Conservation (phyloP, 2,113 vertebrate genomes). For the Agapornis roseicollis region DNA sequence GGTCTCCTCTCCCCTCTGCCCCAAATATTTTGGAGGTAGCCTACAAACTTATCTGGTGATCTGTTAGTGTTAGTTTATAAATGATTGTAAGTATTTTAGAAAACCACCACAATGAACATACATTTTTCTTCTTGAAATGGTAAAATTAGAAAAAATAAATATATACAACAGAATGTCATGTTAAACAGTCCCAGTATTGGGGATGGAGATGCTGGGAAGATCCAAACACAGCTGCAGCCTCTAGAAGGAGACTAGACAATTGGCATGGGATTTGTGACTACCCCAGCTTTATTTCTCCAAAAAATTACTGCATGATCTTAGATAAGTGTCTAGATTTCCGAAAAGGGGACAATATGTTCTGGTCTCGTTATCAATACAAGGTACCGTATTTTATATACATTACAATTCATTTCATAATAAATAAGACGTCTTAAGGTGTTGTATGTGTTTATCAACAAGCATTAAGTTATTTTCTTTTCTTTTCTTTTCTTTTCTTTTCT, state of each 20-base stretch:
- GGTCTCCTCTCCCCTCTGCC: background rate
- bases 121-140: background rate
- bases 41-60: background rate
- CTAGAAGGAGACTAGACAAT: background rate
- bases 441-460: background rate
- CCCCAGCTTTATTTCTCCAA: background rate
- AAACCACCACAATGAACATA: rapidly evolving
- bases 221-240: background rate
- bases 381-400: background rate
- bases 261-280: background rate
- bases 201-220: background rate
- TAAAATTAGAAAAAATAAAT: background rate
- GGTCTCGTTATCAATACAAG: background rate
- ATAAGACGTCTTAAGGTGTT: background rate
- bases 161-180: background rate
- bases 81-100: background rate
- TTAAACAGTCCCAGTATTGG: background rate
- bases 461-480: background rate
- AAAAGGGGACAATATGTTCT: background rate
- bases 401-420: background rate
- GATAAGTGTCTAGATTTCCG: background rate
- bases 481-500: background rate
- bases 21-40: background rate
- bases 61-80: background rate
- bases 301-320: background rate